Conservation (phyloP, 2,797 vertebrate species). For the Gallirallus australis region DNA sequence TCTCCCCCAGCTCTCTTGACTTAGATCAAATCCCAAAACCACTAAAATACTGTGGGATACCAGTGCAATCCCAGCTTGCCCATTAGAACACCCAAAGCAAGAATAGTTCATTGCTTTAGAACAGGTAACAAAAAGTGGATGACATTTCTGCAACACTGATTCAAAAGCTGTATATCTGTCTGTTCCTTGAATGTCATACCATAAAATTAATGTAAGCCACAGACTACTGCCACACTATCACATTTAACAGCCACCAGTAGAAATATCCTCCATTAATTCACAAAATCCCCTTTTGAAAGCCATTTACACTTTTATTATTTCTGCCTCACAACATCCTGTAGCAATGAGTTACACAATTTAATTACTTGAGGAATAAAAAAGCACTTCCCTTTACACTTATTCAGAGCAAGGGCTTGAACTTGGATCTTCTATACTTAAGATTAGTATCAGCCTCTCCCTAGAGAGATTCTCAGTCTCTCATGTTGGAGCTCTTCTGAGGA, state of each 20-base stretch:
- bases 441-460: neutral
- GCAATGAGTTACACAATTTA: conserved; percentile 51
- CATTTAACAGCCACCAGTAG: neutral
- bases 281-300: neutral
- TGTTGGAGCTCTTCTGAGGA: neutral
- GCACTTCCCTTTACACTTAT: conserved; percentile 44
- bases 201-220: conserved; percentile 9
- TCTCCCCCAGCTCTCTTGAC: neutral
- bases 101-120: neutral
- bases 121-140: neutral
- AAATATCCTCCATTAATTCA: conserved; percentile 47
- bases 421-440: conserved; percentile 32
- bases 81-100: neutral
- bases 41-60: neutral
- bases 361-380: conserved; percentile 55
- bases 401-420: conserved; percentile 44
- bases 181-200: neutral
- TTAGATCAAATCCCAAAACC: neutral
- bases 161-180: neutral
- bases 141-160: neutral
- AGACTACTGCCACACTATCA: neutral
- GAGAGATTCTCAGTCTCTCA: conserved; percentile 16
- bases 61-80: neutral
- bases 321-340: conserved; percentile 55
- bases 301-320: conserved; percentile 54